Percentiles rank a stretch among this genome's conserved stretches.
Conservation (phyloP, 2,797 vertebrate species). For the Phaenicophaeus curvirostris region DNA sequence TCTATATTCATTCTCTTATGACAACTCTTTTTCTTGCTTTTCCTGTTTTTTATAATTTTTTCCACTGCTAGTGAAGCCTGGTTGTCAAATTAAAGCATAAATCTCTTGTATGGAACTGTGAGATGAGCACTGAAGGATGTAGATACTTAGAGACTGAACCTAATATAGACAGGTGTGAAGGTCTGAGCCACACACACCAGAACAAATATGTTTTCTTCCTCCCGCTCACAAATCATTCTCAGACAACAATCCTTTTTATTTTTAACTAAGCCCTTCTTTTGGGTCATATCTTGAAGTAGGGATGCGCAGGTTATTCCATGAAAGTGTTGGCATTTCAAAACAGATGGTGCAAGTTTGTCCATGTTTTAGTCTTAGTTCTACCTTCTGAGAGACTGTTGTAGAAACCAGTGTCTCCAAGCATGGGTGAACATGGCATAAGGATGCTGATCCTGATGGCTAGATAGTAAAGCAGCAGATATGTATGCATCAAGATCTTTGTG, state of each 20-base stretch:
- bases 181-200: neutral
- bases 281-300: neutral
- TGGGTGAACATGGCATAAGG: accelerated
- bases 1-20: neutral
- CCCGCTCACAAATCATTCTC: neutral
- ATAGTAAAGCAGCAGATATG: neutral
- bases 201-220: constrained; percentile 1
- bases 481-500: neutral
- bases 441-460: neutral
- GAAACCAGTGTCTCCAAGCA: accelerated
- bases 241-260: neutral
- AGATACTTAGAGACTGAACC: neutral
- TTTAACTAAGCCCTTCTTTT: neutral
- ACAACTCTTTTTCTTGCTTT: neutral
- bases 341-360: neutral
- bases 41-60: neutral
- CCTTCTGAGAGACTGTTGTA: neutral
- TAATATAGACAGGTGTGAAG: neutral
- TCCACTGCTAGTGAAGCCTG: neutral
- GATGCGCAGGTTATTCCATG: neutral
- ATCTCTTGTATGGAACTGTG: neutral
- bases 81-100: neutral
- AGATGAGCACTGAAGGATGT: neutral
- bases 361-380: neutral
- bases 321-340: neutral